A percentile compares a stretch with the other conserved stretches of the same genome.
These are phyloP conservation scores for Pseudotriccus pelzelni DNA, from an alignment of 2,797 vertebrate genomes.

Conservation along the genomic window DNA sequence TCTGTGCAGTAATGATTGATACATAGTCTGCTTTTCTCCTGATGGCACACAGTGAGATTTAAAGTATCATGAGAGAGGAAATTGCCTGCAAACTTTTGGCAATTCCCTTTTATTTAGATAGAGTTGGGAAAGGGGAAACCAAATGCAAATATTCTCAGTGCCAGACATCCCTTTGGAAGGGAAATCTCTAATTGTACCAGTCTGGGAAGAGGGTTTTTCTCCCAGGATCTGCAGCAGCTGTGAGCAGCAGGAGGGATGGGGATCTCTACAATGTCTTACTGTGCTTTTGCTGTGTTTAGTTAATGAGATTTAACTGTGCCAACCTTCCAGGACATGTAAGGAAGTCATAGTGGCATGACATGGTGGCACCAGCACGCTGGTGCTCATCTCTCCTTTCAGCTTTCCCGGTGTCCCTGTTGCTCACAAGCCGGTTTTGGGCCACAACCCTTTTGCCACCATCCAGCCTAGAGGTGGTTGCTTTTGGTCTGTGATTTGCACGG, in stretches of 20 bases:
- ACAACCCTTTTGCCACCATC: not conserved
- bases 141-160: not conserved
- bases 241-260: not conserved
- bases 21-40: not conserved
- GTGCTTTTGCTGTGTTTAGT: not conserved
- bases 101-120: not conserved
- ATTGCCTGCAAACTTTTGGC: not conserved
- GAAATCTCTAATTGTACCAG: not conserved
- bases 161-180: not conserved
- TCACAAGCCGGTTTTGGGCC: not conserved
- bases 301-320: not conserved
- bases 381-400: not conserved
- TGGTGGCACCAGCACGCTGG: rapidly evolving
- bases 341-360: not conserved
- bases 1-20: not conserved
- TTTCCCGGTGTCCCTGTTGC: not conserved
- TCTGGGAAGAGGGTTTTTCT: not conserved
- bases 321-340: not conserved
- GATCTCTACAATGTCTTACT: not conserved
- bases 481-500: not conserved
- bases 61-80: not conserved
- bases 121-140: not conserved
- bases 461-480: not conserved
- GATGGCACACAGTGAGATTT: not conserved
- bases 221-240: not conserved